Conservation (phyloP, 2,888 invertebrate genomes). For the Caenorhabditis sp. region DNA sequence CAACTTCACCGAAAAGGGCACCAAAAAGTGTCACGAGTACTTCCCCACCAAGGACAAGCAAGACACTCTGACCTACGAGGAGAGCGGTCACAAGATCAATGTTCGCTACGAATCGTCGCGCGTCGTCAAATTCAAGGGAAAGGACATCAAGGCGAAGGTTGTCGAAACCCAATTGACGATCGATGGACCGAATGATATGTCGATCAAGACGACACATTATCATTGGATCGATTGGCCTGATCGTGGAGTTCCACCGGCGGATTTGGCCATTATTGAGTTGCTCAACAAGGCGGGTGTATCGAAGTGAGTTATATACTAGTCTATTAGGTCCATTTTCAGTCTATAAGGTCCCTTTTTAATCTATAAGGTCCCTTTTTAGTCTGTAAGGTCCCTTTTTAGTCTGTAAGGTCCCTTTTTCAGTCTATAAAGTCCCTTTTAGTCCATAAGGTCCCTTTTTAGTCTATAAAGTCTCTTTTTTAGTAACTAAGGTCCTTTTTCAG, state of each 20-base stretch:
- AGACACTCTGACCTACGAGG: slow-evolving; percentile 28
- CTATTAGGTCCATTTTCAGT: no score
- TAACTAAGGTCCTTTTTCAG: no score
- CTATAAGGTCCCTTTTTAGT: no score
- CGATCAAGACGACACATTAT: slow-evolving; percentile 35
- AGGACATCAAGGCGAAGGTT: slow-evolving; percentile 29
- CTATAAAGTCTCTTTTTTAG: no score
- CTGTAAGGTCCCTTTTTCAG: no score
- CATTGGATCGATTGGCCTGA: slow-evolving; percentile 56
- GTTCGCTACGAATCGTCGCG: slow-evolving; percentile 19
- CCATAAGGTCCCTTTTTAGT: no score
- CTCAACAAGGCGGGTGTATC: slow-evolving; percentile 21
- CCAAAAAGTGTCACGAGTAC: slow-evolving; percentile 46
- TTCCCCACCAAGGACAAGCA: slow-evolving; percentile 31
- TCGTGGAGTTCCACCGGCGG: slow-evolving; percentile 45
- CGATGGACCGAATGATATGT: slow-evolving; percentile 13
- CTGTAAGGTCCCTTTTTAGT: no score
- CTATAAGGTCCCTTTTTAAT: no score
- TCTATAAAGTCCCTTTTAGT: no score
- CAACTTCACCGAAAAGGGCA: slow-evolving; percentile 44
- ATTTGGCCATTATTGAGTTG: slow-evolving; percentile 39
- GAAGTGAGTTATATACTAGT: slow-evolving; percentile 19
- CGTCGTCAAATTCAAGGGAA: slow-evolving; percentile 17
- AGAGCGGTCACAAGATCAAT: slow-evolving; percentile 22
- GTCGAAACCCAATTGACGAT: slow-evolving; percentile 26